phyloP scores from a whole-genome alignment of 2,113 vertebrate species.

The Plecturocebus donacophilus region DNA sequence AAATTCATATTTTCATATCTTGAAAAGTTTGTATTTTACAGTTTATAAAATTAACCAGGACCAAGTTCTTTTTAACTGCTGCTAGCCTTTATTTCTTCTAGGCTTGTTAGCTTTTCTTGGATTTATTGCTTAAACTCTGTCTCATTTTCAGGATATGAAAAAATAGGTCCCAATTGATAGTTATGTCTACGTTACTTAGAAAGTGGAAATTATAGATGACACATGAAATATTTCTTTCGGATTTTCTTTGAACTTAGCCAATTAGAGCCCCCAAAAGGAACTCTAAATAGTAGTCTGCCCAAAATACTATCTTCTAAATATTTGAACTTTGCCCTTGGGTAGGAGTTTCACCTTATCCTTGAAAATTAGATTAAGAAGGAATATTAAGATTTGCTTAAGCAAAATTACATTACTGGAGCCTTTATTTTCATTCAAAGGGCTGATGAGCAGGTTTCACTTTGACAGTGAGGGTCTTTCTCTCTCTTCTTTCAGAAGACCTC shows the following conservation, averaged over 20 bases:
- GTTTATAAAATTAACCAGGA: constrained; percentile 39
- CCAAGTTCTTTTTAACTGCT: constrained; percentile 33
- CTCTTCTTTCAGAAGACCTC: constrained; percentile 84
- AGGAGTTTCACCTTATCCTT: constrained; percentile 70
- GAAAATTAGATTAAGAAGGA: constrained; percentile 62
- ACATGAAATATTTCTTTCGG: constrained; percentile 53
- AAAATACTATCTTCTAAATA: background rate
- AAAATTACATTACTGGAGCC: constrained; percentile 64
- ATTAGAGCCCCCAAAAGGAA: constrained; percentile 27
- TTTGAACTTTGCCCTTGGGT: constrained; percentile 39
- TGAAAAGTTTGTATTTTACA: background rate
- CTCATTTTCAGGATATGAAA: constrained; percentile 47
- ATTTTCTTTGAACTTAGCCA: constrained; percentile 51
- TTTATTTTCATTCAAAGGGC: constrained; percentile 71
- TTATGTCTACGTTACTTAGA: constrained; percentile 18
- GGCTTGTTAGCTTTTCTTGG: constrained; percentile 46
- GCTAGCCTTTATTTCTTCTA: constrained; percentile 54
- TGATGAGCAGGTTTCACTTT: constrained; percentile 83
- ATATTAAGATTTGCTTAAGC: constrained; percentile 74
- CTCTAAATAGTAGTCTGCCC: background rate
- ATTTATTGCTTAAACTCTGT: constrained; percentile 25
- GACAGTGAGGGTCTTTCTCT: constrained; percentile 75
- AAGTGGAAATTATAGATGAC: constrained; percentile 39
- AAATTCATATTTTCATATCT: constrained; percentile 38
- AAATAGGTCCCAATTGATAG: background rate